Base-by-base conservation (phyloP, 2,888 invertebrate genomes). In the Tuta absoluta region DNA sequence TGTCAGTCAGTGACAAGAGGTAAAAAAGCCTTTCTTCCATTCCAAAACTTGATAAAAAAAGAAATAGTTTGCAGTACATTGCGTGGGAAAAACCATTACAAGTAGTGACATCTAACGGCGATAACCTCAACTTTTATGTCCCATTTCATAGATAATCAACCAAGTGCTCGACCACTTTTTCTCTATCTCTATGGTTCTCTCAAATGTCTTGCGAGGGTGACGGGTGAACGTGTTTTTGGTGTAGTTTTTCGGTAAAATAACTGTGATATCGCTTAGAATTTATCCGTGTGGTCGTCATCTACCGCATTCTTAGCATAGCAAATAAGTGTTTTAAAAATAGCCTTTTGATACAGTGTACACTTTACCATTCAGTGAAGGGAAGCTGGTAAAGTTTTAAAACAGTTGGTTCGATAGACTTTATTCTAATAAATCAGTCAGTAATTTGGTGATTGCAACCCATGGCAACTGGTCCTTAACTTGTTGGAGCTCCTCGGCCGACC, bases 401-500 rank as follows among this genome's bases (percentile, higher is more conserved):
- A 66, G 61, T 63, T 63, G 63, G 65, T 33, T 37, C 10, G 17
- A 45, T 58, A 51, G 45, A 45, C 38, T 56, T 38, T 24, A 49
- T 11, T 49, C 61, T 24, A 24, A 61, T 61, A 61, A 48, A 28
- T 48, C 23, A 23, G 38, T 33, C 37, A 28, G 24, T 51, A 51
- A 56, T 58, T 33, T 28, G 56, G 24, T 65, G 59, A 53, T 61
- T 37, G 38, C 41, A 63, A 65, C 61, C 37, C 75, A 79, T 78
- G 79, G 77, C 75, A 75, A 73, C 76, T 76, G 69, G 65, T 72
- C 71, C 68, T 67, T 67, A 73, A 72, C 23, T 56, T 38, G 28
- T 57, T 53, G 19, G 8, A 51, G 28, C 4, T 41, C 41, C 63
- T 51, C n/a, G 49, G 12, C 38, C 38, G 82, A 93, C 87, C 84